Conservation (phyloP, 1,140 invertebrate genomes). For the Antheraea pernyi region DNA sequence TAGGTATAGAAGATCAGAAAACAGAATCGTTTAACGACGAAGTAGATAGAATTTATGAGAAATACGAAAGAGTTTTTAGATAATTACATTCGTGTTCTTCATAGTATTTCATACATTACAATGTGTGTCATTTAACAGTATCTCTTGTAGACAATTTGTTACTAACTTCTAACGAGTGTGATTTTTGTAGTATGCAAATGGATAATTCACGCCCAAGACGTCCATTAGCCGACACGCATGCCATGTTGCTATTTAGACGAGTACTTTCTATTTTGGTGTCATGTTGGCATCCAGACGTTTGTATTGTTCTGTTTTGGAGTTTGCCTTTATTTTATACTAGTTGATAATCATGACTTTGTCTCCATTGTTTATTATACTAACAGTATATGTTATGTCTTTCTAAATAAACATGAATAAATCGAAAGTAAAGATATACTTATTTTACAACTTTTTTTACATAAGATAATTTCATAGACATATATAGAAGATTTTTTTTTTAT, state of each 20-base stretch:
- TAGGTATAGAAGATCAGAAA: too few species aligned
- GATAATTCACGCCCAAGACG: not conserved
- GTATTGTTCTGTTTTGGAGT: not conserved
- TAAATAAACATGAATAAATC: too few species aligned
- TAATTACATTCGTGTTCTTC: too few species aligned
- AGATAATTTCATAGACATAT: too few species aligned
- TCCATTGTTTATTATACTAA: not conserved
- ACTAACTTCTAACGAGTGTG: not conserved
- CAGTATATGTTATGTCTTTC: too few species aligned
- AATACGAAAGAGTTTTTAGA: too few species aligned
- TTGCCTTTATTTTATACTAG: not conserved
- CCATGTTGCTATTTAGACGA: not conserved
- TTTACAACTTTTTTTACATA: too few species aligned
- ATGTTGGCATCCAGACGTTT: not conserved
- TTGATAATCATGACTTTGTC: not conserved
- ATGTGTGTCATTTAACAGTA: conserved; percentile 57
- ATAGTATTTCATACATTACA: not conserved
- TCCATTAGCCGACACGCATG: not conserved
- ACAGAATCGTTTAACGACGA: too few species aligned
- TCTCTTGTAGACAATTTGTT: not conserved
- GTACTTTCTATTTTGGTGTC: not conserved
- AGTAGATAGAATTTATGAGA: too few species aligned
- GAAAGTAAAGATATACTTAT: too few species aligned
- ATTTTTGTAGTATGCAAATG: conserved; percentile 7
- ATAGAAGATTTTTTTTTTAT: too few species aligned